Base-by-base conservation (phyloP, 2,113 vertebrate species). In the Triplophysa rosa region DNA sequence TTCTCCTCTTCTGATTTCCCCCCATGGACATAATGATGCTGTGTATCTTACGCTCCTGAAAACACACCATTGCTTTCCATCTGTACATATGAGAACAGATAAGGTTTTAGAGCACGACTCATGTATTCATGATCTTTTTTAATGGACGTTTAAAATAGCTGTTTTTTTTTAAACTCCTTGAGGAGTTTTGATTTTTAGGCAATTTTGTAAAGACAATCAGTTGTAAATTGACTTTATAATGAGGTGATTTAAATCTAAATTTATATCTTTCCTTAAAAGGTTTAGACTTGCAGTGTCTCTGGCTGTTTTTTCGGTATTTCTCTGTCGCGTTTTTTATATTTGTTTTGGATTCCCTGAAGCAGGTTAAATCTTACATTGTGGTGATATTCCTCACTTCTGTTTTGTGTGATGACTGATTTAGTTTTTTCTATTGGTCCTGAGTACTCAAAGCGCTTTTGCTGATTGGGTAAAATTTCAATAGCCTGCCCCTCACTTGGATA, bases 191-290 rank as follows among this genome's bases (percentile, higher is more conserved):
- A 89, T 89, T 90, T 90, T 86, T 90, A 91, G 89, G 85, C 86
- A 66, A 90, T 92, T 92, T 92, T 92, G 85, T 92, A 92, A 89
- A 85, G 91, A 92, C 90, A 92, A 92, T 92, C 90, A 92, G 87
- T 87, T 92, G 91, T 91, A 92, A 91, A 91, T 87, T 86, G 87
- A 84, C 86, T 92, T 92, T 91, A 84, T 92, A 91, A 90, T 87
- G 84, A 81, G 84, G 86, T 88, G 83, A 87, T 85, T 85, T 70
- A 89, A 89, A 88, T 85, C 80, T 86, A 86, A 80, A 62, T 90
- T 89, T 90, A 86, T 88, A 88, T 87, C 84, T 86, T 79, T 16
- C 87, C 82, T 87, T 82, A 63, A 83, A 56, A 79, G 82, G 77
- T 83, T 82, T 82, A 40, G 74, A 78, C 87, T 87, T 84, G 70